Evolutionary conservation across 2,888 invertebrate species (phyloP).

Genomic region (Drosophila nr. fundita): DNA sequence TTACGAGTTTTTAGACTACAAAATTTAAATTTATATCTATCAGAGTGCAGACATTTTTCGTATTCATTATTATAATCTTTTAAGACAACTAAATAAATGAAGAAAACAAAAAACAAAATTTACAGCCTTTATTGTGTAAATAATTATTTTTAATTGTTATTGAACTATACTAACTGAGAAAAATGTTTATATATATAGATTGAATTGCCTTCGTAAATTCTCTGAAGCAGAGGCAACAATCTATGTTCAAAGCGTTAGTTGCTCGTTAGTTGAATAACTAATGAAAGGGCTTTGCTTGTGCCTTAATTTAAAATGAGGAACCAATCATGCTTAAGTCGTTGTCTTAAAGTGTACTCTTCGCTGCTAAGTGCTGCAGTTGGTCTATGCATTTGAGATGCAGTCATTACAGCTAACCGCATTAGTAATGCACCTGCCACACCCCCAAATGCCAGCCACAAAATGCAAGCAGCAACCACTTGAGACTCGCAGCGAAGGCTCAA

Average conservation of each 20-base stretch:
- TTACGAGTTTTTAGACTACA: background rate
- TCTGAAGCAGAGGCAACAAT: background rate
- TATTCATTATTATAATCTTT: background rate
- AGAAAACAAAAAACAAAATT: background rate
- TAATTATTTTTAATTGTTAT: too few relatives aligned
- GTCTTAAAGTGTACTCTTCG: constrained; percentile 22
- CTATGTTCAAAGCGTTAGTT: background rate
- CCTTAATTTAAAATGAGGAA: constrained; percentile 1
- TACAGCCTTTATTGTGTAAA: background rate
- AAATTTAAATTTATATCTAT: background rate
- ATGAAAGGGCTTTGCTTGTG: background rate
- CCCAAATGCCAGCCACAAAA: constrained; percentile 28
- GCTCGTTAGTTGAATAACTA: background rate
- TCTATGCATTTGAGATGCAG: constrained; percentile 59
- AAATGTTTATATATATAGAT: background rate
- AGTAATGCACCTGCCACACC: constrained; percentile 27
- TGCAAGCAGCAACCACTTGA: constrained; percentile 59
- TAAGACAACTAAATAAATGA: background rate
- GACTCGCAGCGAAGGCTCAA: constrained; percentile 36
- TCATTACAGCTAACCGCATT: constrained; percentile 63
- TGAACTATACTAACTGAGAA: background rate
- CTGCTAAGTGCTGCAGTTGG: constrained; percentile 53
- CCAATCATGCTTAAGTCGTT: constrained; percentile 29
- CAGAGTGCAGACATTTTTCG: background rate
- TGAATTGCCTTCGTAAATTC: background rate